Percentiles rank a stretch among this genome's conserved stretches.
Conservation (phyloP, 2,797 vertebrate genomes). For the Oreonectes daqikongensis region DNA sequence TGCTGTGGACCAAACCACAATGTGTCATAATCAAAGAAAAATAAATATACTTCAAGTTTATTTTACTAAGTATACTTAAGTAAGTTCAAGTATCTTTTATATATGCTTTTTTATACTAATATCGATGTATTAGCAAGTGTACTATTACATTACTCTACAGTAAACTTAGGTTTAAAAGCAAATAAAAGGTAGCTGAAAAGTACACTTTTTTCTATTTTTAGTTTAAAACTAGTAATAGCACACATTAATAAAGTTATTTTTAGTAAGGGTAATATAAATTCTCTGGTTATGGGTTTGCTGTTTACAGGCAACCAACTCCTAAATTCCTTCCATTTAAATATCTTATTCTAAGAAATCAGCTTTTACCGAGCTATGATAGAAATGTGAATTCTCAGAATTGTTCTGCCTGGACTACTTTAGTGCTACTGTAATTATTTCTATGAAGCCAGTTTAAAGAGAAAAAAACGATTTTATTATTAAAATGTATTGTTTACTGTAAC, state of each 20-base stretch:
- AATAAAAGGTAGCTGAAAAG: too few relatives aligned
- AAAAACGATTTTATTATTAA: not conserved
- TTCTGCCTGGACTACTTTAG: not conserved
- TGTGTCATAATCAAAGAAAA: not conserved
- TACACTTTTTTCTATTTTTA: too few relatives aligned
- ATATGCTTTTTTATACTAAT: too few relatives aligned
- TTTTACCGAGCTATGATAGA: not conserved
- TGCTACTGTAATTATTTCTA: not conserved
- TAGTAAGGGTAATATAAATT: too few relatives aligned
- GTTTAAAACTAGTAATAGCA: too few relatives aligned
- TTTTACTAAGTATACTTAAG: too few relatives aligned
- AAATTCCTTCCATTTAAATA: not conserved
- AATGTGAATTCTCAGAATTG: constrained; percentile 10
- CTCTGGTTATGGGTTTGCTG: not conserved
- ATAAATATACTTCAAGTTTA: too few relatives aligned
- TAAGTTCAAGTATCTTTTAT: too few relatives aligned
- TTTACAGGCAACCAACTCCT: not conserved
- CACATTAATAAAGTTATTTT: too few relatives aligned
- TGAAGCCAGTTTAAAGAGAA: not conserved
- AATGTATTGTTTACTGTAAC: not conserved
- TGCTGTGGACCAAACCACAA: not conserved
- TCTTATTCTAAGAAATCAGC: constrained; percentile 15
- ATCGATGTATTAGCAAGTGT: too few relatives aligned
- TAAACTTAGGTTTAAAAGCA: too few relatives aligned
- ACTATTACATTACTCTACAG: too few relatives aligned